Evolutionary conservation across 2,113 vertebrate species (phyloP).

Genomic region (Alligator mississippiensis): DNA sequence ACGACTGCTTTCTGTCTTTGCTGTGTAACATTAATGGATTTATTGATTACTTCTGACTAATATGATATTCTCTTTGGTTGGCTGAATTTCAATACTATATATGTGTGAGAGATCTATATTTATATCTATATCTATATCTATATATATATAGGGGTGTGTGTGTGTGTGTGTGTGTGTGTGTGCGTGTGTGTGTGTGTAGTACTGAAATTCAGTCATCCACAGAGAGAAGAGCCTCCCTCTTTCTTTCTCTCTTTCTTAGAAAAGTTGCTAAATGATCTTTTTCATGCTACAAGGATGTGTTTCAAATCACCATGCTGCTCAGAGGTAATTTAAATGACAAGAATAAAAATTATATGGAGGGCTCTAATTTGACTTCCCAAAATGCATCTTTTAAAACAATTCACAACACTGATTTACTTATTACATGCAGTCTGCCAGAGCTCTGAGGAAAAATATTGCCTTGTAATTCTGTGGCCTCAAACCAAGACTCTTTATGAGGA

Average conservation of each 20-base stretch:
- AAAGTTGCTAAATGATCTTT: not conserved
- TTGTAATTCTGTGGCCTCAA: slow-evolving; percentile 21
- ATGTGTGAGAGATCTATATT: too few relatives aligned
- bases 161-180: too few relatives aligned
- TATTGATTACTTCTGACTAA: slow-evolving; percentile 2
- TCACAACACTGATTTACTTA: slow-evolving; percentile 55
- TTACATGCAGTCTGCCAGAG: not conserved
- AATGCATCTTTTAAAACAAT: slow-evolving; percentile 38
- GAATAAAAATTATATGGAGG: slow-evolving; percentile 23
- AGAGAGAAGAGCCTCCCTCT: too few relatives aligned
- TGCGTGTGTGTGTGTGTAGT: too few relatives aligned
- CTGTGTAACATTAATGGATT: not conserved
- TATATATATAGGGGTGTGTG: not conserved
- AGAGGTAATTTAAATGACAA: slow-evolving; percentile 35
- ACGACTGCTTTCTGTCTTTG: not conserved
- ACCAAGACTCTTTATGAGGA: not conserved
- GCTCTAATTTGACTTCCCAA: slow-evolving; percentile 49
- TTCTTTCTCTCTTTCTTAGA: not conserved
- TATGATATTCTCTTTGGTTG: not conserved
- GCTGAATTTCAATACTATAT: slow-evolving; percentile 9
- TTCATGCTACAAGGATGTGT: slow-evolving; percentile 24
- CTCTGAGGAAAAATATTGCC: slow-evolving; percentile 16
- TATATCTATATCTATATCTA: not conserved
- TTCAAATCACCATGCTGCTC: slow-evolving; percentile 54
- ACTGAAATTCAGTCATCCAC: too few relatives aligned